Base-by-base conservation (phyloP, 2,888 invertebrate genomes). In the Heliconius aoede region DNA sequence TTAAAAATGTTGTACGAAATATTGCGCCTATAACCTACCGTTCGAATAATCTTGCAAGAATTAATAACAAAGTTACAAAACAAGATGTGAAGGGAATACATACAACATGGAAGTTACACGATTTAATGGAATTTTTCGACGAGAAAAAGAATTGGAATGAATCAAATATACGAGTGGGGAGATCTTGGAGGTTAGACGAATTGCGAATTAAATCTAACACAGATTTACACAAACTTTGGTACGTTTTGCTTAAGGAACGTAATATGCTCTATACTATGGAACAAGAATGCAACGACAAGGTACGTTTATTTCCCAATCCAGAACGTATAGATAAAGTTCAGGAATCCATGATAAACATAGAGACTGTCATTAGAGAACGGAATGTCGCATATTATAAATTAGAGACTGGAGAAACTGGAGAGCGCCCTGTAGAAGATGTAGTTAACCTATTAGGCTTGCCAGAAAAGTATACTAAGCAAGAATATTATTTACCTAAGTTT, bases 261-360 rank as follows among this genome's bases (percentile, higher is more conserved):
- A 99, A 99, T 89, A 99, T 99, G 99, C 94, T 99, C 26, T 91
- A 98, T 80, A 99, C 99, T 3, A 99, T 99, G 99, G 98, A 99
- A 91, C 96, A 98, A 80, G 97, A 97, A 88, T 95, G 96, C 90
- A 96, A 96, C 72, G 90, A 95, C 61, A 93, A 96, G 85, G 90
- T 93, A 81, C 94, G 95, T 86, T 81, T 97, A 9, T 98, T 99
- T 88, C 98, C 99, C 2, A 98, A 96, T 91, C 98, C 99, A 3
- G 99, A 99, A 91, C 95, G 99, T 84, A 94, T 98, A 73, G 98
- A 99, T 85, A 99, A 99, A 95, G 97, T 99, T 0, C 96, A 98
- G 87, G 97, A 97, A 83, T 99, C 99, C 26, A 99, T 99, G 99
- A 95, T 96, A 80, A 98, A 99, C 89, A 93, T 99, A 77, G 98